These are phyloP conservation scores for Leucophora obtusa DNA, from an alignment of 2,888 invertebrate genomes.

Conservation along the genomic window DNA sequence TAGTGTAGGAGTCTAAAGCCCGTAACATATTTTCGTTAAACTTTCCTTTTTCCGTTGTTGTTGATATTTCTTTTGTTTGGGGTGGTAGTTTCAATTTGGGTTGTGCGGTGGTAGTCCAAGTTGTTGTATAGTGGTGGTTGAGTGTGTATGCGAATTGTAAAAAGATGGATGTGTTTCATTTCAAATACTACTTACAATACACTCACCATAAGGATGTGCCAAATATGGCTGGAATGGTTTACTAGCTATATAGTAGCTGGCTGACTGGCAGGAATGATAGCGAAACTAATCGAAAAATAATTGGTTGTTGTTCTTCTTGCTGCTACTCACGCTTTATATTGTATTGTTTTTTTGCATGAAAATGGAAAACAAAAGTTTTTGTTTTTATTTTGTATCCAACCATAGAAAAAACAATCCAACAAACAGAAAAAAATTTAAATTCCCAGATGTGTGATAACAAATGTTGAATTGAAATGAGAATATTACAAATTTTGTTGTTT, in stretches of 20 bases:
- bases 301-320: slow-evolving; percentile 72
- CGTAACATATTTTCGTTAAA: slow-evolving; percentile 63
- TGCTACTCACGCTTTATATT: slow-evolving; percentile 52
- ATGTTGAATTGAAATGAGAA: slow-evolving; percentile 64
- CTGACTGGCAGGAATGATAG: slow-evolving; percentile 73
- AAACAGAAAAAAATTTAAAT: slow-evolving; percentile 69
- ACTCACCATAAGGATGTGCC: slow-evolving; percentile 63
- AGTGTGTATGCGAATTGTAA: slow-evolving; percentile 64
- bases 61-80: slow-evolving; percentile 34
- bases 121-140: slow-evolving; percentile 48
- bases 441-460: slow-evolving; percentile 76
- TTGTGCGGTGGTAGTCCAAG: slow-evolving; percentile 35
- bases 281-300: slow-evolving; percentile 78
- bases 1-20: slow-evolving; percentile 60
- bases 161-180: slow-evolving; percentile 68
- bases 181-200: slow-evolving; percentile 42
- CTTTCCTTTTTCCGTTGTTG: slow-evolving; percentile 58
- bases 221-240: slow-evolving; percentile 68
- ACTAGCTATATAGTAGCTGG: slow-evolving; percentile 52
- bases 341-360: slow-evolving; percentile 40
- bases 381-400: slow-evolving; percentile 52
- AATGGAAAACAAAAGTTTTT: slow-evolving; percentile 52
- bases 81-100: slow-evolving; percentile 34
- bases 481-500: slow-evolving; percentile 60
- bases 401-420: slow-evolving; percentile 51